Percentiles rank a stretch among this genome's conserved stretches.
Evolutionary conservation across 2,113 vertebrate species (phyloP).

Genomic region (Maccullochella peelii): DNA sequence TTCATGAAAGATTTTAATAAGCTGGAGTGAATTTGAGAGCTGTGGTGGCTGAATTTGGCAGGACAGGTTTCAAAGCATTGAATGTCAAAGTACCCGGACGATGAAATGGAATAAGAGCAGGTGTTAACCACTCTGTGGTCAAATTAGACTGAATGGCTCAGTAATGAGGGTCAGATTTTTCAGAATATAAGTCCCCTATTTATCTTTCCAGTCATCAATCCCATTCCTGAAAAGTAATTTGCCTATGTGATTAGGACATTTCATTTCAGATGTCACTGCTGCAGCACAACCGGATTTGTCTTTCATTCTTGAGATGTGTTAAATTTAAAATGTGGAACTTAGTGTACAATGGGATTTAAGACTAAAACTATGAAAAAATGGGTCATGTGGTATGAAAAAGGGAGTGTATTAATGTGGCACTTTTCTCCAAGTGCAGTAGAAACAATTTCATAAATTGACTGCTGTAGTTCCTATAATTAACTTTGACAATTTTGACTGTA

Average conservation of each 20-base stretch:
- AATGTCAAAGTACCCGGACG: neutral
- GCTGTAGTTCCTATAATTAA: too few relatives aligned
- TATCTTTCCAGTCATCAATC: neutral
- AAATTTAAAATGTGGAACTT: conserved; percentile 23
- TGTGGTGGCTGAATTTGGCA: neutral
- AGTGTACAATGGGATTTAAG: conserved; percentile 5
- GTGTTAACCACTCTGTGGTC: neutral
- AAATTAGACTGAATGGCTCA: conserved; percentile 1
- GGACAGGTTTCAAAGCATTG: neutral
- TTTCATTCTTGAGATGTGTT: conserved; percentile 24
- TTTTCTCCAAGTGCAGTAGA: neutral
- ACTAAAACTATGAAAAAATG: neutral
- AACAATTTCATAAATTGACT: neutral
- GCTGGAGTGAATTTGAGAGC: neutral
- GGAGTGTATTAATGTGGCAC: neutral
- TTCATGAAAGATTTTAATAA: conserved; percentile 22
- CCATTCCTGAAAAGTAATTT: neutral
- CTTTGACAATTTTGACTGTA: too few relatives aligned
- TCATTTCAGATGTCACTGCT: conserved; percentile 14
- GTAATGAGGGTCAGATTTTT: neutral
- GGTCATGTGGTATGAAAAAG: neutral
- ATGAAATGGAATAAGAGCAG: neutral
- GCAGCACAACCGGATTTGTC: neutral
- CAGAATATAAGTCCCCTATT: neutral
- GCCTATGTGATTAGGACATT: conserved; percentile 1